These are phyloP conservation scores for Eumaeus atala DNA, from an alignment of 1,140 invertebrate species.

Conservation along the genomic window DNA sequence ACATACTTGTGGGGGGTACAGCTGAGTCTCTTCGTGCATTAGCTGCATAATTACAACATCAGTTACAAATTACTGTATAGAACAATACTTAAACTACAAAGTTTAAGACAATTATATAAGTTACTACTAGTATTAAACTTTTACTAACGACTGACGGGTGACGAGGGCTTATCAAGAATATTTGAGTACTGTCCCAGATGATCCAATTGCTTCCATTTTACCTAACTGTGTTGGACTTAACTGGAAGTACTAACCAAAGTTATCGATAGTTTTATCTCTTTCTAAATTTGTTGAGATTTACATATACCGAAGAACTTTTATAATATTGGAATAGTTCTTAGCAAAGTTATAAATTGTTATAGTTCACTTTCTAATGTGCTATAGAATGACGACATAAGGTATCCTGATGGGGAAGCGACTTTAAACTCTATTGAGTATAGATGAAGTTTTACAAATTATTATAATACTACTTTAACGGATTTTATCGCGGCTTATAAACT, in stretches of 20 bases:
- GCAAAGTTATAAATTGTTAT: constrained; percentile 88
- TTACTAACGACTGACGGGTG: too few species aligned
- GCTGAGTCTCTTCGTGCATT: constrained; percentile 50
- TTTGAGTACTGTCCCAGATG: too few species aligned
- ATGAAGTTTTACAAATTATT: too few species aligned
- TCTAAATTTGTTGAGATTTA: constrained; percentile 88
- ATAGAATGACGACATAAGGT: constrained; percentile 83
- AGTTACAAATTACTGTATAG: not conserved
- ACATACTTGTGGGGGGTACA: constrained; percentile 54
- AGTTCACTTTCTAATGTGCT: constrained; percentile 87
- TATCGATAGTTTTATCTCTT: constrained; percentile 87
- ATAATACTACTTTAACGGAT: too few species aligned
- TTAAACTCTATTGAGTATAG: too few species aligned
- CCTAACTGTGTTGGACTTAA: too few species aligned
- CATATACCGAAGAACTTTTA: too few species aligned
- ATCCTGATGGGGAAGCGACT: constrained; percentile 56
- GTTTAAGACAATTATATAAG: too few species aligned
- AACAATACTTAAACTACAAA: not conserved
- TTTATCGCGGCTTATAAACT: too few species aligned
- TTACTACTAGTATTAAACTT: too few species aligned
- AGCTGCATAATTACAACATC: constrained; percentile 39
- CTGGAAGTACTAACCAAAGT: constrained; percentile 80
- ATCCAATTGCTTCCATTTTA: too few species aligned
- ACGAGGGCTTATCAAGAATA: too few species aligned
- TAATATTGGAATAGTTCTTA: constrained; percentile 40